These are phyloP conservation scores for Melipona beecheii DNA, from an alignment of 2,888 invertebrate genomes.

Conservation along the genomic window DNA sequence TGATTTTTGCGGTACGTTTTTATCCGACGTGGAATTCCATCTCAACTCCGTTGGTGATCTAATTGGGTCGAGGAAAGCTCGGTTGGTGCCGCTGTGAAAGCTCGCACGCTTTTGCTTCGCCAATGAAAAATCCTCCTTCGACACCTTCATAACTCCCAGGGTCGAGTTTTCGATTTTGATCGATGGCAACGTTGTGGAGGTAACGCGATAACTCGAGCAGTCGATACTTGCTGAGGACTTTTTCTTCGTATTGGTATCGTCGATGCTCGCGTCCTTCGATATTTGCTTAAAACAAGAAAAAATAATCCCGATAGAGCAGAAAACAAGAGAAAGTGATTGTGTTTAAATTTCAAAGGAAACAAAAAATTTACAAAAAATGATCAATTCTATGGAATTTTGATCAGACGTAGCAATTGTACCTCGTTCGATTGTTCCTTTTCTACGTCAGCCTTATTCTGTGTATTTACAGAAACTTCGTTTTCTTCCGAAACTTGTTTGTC, in stretches of 20 bases:
- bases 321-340: not conserved
- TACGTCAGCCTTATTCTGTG: not conserved
- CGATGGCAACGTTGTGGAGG: conserved; percentile 19
- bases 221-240: conserved; percentile 65
- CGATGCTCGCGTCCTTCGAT: not conserved
- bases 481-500: not conserved
- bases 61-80: conserved; percentile 75
- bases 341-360: too few species aligned
- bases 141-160: not conserved
- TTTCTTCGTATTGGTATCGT: not conserved
- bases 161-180: conserved; percentile 40
- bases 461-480: not conserved
- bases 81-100: conserved; percentile 77
- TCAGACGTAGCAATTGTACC: not conserved
- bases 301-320: not conserved
- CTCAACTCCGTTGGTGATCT: conserved; percentile 37
- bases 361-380: too few species aligned
- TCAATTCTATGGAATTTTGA: not conserved
- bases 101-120: conserved; percentile 77
- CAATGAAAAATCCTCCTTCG: conserved; percentile 57
- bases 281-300: conserved; percentile 20
- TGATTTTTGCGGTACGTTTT: conserved; percentile 11
- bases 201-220: conserved; percentile 34
- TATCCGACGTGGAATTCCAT: conserved; percentile 29
- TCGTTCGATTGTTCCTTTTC: conserved; percentile 3